Conservation (phyloP, 2,888 invertebrate genomes). For the Rhamnusium bicolor region DNA sequence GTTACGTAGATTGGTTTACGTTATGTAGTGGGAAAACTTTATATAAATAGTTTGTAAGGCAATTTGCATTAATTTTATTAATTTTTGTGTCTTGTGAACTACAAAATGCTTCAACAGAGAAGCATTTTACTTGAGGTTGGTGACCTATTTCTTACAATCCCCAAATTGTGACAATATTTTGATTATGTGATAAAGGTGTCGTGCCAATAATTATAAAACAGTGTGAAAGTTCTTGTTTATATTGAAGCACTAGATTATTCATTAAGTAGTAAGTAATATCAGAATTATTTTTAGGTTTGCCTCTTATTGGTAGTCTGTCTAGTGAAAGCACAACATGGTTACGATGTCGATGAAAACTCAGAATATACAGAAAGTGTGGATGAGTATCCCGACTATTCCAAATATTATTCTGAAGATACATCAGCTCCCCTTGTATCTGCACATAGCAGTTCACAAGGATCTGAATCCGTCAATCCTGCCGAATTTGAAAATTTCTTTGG, state of each 20-base stretch:
- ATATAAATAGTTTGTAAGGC: slow-evolving; percentile 65
- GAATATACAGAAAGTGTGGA: slow-evolving; percentile 54
- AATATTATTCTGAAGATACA: slow-evolving; percentile 62
- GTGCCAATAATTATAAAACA: slow-evolving; percentile 20
- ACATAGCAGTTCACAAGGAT: background rate
- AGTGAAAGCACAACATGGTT: slow-evolving; percentile 59
- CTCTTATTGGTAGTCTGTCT: slow-evolving; percentile 50
- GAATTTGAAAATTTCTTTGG: slow-evolving; percentile 24
- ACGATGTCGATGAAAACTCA: slow-evolving; percentile 50
- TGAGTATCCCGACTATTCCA: slow-evolving; percentile 65
- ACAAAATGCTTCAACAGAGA: slow-evolving; percentile 64
- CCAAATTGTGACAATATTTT: slow-evolving; percentile 7
- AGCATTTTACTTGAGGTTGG: slow-evolving; percentile 66
- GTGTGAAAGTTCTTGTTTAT: slow-evolving; percentile 12
- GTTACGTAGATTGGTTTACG: slow-evolving; percentile 54
- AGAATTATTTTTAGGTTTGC: slow-evolving; percentile 52
- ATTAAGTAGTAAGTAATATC: slow-evolving; percentile 14
- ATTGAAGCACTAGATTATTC: background rate
- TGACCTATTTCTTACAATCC: slow-evolving; percentile 43
- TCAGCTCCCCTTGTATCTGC: slow-evolving; percentile 43
- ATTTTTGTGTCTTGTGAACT: slow-evolving; percentile 49
- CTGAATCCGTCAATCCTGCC: background rate
- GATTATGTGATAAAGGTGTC: slow-evolving; percentile 19
- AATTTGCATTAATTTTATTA: slow-evolving; percentile 61
- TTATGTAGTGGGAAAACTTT: slow-evolving; percentile 63